Evolutionary conservation across 2,113 vertebrate genomes (phyloP), one percentile per base, ranked within the genome.

Genomic region (Lampris megalopsis): DNA sequence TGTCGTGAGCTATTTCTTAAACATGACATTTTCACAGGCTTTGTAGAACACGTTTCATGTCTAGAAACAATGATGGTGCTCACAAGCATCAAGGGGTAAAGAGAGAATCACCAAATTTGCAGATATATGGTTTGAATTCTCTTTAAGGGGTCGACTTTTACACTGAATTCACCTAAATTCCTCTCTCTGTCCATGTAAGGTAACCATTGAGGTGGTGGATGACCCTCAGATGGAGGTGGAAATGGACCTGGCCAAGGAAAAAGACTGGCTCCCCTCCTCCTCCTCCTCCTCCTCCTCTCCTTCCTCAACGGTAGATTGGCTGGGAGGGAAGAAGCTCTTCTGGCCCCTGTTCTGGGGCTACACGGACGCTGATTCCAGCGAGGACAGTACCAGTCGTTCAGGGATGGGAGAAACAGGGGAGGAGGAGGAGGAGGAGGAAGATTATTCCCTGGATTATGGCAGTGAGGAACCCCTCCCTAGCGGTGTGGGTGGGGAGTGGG

Each of bases 271-370:
- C n/a, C 83, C 95, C 43, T 84, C 77, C 0, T 91, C 95, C 4
- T 88, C 91, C 4, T 88, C 91, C 50, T 91, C 93, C 70, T 89
- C 90, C 43, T 84, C 93, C 4, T 92, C 92, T 36, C 85, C 93
- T 3, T 92, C 92, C 35, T 90, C 81, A 0, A 91, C 94, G 9
- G 91, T 96, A 4, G 93, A 95, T 47, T 96, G 95, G 95, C 38
- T 94, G 1, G 94, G 95, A 1, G 89, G 95, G 82, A 96, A 95
- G 83, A 95, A 96, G 75, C 87, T 96, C 56, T 97, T 97, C 91
- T 97, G 96, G 97, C 96, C 97, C 0, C 94, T 97, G 62, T 96
- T 97, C 86, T 97, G 96, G 97, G 94, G 95, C 73, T 96, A 97
- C 83, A 93, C 90, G 0, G 95, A 96, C 50, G 83, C 90, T 0